Evolutionary conservation across 2,888 invertebrate genomes (phyloP).

Genomic region (Pheosia tremula): DNA sequence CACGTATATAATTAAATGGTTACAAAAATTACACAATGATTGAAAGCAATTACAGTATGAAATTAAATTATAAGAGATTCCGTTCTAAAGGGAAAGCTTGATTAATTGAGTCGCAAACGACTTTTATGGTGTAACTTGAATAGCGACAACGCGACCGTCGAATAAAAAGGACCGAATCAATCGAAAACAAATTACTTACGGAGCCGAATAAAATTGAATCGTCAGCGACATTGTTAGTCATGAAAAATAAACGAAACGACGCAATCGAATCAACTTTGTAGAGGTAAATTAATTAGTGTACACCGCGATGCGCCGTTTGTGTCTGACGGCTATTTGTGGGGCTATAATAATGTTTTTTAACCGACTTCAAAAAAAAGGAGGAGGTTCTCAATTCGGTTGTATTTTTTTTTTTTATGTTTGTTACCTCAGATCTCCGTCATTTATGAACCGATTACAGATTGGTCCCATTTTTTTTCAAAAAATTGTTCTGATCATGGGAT

Average conservation of each 20-base stretch:
- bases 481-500: too few species aligned
- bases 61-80: conserved; percentile 50
- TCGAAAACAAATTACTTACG: conserved; percentile 67
- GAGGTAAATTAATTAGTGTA: conserved; percentile 55
- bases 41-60: conserved; percentile 49
- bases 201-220: conserved; percentile 52
- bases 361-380: too few species aligned
- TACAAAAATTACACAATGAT: conserved; percentile 34
- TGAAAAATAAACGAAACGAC: conserved; percentile 44
- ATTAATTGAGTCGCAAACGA: conserved; percentile 44
- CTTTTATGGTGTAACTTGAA: conserved; percentile 32
- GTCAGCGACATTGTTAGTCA: conserved; percentile 60
- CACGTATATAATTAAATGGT: conserved; percentile 25
- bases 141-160: conserved; percentile 19
- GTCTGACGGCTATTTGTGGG: conserved; percentile 34
- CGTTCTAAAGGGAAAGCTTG: conserved; percentile 37
- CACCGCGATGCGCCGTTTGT: conserved; percentile 23
- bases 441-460: too few species aligned
- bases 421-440: too few species aligned
- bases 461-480: too few species aligned
- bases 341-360: conserved; percentile 29
- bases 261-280: conserved; percentile 63
- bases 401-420: too few species aligned
- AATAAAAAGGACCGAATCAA: conserved; percentile 52
- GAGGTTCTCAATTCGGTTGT: too few species aligned